Evolutionary conservation across 2,113 vertebrate genomes (phyloP).

Genomic region (Cryptomyrus ogoouensis): DNA sequence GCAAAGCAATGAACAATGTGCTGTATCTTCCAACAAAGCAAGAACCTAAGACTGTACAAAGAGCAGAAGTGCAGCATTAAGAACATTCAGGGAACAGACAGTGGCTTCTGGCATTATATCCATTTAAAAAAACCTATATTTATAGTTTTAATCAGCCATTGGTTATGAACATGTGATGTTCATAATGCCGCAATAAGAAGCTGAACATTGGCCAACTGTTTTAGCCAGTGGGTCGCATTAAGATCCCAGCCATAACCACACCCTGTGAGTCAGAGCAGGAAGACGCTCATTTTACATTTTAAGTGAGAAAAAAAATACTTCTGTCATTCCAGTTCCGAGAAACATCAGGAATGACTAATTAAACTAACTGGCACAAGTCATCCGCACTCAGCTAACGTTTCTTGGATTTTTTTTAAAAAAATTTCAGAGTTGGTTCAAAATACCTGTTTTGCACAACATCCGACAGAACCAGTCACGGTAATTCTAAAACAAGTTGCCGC

Average conservation of each 20-base stretch:
- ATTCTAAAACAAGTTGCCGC: not conserved
- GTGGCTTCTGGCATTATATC: not conserved
- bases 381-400: not conserved
- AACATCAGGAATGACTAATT: not conserved
- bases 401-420: not conserved
- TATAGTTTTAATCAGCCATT: not conserved
- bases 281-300: not conserved
- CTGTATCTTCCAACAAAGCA: not conserved
- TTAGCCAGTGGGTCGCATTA: not conserved
- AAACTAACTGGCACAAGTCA: not conserved
- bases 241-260: not conserved
- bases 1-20: not conserved
- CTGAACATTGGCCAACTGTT: not conserved
- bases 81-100: not conserved
- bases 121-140: not conserved
- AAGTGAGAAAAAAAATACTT: not conserved
- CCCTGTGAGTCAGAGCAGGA: not conserved
- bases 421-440: not conserved
- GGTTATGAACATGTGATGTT: not conserved
- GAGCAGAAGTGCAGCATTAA: not conserved
- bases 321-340: not conserved
- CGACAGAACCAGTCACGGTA: not conserved
- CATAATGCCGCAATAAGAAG: not conserved
- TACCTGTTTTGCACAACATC: not conserved
- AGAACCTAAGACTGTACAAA: not conserved